Base-by-base conservation (phyloP, 2,113 vertebrate species). In the Poicephalus gulielmi region DNA sequence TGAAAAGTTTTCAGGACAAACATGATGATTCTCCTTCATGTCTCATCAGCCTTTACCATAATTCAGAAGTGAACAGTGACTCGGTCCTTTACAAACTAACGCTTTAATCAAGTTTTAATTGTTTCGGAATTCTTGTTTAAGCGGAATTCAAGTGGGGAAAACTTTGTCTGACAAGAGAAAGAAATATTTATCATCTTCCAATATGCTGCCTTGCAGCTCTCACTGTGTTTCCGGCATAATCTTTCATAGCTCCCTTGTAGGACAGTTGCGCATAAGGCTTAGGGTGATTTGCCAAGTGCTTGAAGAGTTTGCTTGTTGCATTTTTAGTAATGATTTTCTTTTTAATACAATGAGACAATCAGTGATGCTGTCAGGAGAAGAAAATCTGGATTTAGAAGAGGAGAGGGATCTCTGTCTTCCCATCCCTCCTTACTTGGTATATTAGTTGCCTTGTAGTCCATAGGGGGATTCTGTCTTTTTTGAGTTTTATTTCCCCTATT, bases 401-500 rank as follows among this genome's bases (percentile, higher is more conserved):
- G 23, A 41, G 25, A 33, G 17, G 25, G 10, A 37, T 53, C 31
- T 67, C n/a, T 87, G 17, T 23, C 71, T 76, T 53, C 20, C 14
- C 12, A 14, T 43, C 9, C 18, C 6, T 60, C 39, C 24, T 70
- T 39, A 12, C 8, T 55, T 31, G 3, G 4, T 7, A 20, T 30
- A 3, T 57, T 75, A 31, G 53, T 81, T 83, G 14, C 30, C 13
- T 28, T 57, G 37, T 6, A 55, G 7, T 75, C n/a, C 37, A 71
- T 22, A 43, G 35, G 11, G 11, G 7, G 3, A 39, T 33, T 78
- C 6, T 55, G 16, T 18, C 5, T 44, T 46, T 10, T 17, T 23
- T 7, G 13, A 16, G 22, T 23, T 59, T 59, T 35, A 35, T 1
- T 10, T 5, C 7, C 7, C 8, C 0, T 3, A 3, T 22, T 75